Percentiles rank a stretch among this genome's conserved stretches.
These are phyloP conservation scores for Alloplasta piceator DNA, from an alignment of 2,888 invertebrate species.

Conservation along the genomic window DNA sequence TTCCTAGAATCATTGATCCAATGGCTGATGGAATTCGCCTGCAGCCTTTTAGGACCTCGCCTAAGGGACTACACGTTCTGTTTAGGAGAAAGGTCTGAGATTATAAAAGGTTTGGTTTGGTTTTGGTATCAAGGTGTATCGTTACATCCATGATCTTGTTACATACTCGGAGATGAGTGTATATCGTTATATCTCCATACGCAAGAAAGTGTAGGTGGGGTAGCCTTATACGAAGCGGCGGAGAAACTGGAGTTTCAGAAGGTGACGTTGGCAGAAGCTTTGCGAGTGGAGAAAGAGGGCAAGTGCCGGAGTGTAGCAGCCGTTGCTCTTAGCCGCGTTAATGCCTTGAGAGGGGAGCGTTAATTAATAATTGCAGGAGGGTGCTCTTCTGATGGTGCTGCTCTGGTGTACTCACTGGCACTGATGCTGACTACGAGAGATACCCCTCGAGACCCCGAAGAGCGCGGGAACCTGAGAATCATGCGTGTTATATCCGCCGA, in stretches of 20 bases:
- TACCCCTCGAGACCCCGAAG: constrained; percentile 61
- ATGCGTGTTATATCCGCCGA: constrained; percentile 67
- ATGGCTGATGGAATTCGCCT: no score
- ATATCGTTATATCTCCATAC: constrained; percentile 28
- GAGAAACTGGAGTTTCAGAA: constrained; percentile 42
- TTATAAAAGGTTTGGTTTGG: neutral
- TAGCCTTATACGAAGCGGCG: constrained; percentile 46
- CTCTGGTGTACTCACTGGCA: constrained; percentile 55
- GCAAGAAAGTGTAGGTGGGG: constrained; percentile 18
- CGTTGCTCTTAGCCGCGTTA: constrained; percentile 78
- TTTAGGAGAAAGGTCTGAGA: constrained; percentile 19
- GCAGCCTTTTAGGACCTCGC: neutral
- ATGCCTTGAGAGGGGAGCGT: constrained; percentile 82
- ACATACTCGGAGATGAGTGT: neutral
- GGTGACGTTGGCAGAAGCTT: constrained; percentile 51
- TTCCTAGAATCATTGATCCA: no score
- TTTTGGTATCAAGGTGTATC: constrained; percentile 77
- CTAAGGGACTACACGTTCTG: neutral
- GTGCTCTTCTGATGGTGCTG: constrained; percentile 69
- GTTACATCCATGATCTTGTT: constrained; percentile 72
- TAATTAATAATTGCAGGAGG: constrained; percentile 83
- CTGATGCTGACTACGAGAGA: constrained; percentile 32
- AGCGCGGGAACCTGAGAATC: constrained; percentile 66
- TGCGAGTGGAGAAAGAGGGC: constrained; percentile 65
- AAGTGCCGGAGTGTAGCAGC: constrained; percentile 59